A percentile compares a stretch with the other conserved stretches of the same genome.
Conservation (phyloP, 1,140 invertebrate species). For the Plodia interpunctella region DNA sequence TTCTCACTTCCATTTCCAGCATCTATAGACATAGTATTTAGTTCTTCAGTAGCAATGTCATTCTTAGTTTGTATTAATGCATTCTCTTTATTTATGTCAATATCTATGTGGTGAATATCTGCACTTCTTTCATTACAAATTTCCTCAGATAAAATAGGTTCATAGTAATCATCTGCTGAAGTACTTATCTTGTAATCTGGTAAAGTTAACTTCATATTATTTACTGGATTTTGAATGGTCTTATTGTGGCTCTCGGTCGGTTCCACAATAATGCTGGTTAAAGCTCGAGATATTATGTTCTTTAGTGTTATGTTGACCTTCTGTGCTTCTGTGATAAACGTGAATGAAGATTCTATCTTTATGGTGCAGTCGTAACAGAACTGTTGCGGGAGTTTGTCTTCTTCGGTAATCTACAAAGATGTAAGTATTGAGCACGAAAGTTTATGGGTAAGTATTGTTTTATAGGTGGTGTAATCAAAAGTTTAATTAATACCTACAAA, state of each 20-base stretch:
- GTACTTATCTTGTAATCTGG: conserved; percentile 50
- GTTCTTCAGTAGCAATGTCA: background rate
- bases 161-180: conserved; percentile 28
- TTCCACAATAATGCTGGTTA: conserved; percentile 53
- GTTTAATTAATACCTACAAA: too few relatives aligned
- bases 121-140: conserved; percentile 10
- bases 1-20: conserved; percentile 14
- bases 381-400: conserved; percentile 54
- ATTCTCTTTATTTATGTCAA: conserved; percentile 5
- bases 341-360: conserved; percentile 58
- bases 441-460: background rate
- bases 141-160: conserved; percentile 20
- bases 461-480: too few relatives aligned
- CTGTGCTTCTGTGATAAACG: conserved; percentile 58
- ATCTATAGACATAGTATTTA: background rate
- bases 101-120: conserved; percentile 12
- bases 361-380: conserved; percentile 60
- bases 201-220: conserved; percentile 38
- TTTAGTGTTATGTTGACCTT: conserved; percentile 54
- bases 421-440: background rate
- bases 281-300: conserved; percentile 47
- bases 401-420: conserved; percentile 44
- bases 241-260: conserved; percentile 33
- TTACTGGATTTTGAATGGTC: conserved; percentile 22
- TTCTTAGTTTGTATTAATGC: background rate